Base-by-base conservation (phyloP, 2,888 invertebrate species). In the Hermaeophaga mercurialis region DNA sequence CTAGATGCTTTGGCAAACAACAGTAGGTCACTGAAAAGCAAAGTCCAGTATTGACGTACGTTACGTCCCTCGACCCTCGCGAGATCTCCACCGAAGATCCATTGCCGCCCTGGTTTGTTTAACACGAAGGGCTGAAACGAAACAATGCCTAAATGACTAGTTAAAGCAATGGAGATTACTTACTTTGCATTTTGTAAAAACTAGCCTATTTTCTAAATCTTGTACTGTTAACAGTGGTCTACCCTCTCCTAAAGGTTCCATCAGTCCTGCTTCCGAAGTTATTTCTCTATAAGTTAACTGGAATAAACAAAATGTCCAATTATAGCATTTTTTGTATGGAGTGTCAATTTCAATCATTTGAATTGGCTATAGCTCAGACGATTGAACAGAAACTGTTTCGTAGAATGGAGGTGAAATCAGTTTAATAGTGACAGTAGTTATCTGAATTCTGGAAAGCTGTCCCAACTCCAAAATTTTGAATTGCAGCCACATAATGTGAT, bases 181-280 rank as follows among this genome's bases (percentile, higher is more conserved):
- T 71, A 87, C 87, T 82, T 91, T 92, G 82, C 92, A 93, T 78
- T 91, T 88, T 70, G 93, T 93, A 80, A 94, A 94, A 68, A 94
- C 93, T 75, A 94, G 83, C 69, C 93, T 82, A 71, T 91, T 90
- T 75, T 93, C 93, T 63, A 94, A 82, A 75, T 94, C 93, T 70
- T 91, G 89, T 47, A 93, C 83, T 9, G 91, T 90, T 3, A 93
- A 78, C 58, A 93, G 74, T 0, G 92, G 92, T 57, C 89, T 84
- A 0, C 92, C 92, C 70, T 92, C 91, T 11, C 90, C 88, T 49
- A 90, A 83, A 0, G 92, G 87, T 64, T 92, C 92, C 92, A 92
- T 93, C 3, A 92, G 79, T 2, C 91, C 91, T 11, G 90, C 89
- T 58, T 88, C 90, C 5, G 90, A 87, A 0, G 91, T 92, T 9